Conservation (phyloP, 2,888 invertebrate genomes). For the Drosophila fungiperda region DNA sequence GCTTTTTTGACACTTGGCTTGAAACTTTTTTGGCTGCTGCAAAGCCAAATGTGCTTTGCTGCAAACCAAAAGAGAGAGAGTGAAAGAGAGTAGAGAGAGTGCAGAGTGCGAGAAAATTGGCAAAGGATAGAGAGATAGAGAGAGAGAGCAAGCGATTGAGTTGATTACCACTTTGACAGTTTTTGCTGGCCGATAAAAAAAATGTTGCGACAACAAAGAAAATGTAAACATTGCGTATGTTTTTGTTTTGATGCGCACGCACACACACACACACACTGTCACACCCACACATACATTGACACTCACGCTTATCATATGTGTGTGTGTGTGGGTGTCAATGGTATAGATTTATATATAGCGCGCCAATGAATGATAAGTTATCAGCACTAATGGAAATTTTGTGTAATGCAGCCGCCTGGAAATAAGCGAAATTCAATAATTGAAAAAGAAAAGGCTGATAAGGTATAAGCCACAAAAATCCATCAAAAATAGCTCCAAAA, state of each 20-base stretch:
- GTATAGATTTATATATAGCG: conserved; percentile 53
- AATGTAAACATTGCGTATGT: conserved; percentile 76
- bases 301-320: neutral
- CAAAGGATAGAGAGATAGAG: conserved; percentile 4
- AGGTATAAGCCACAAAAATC: conserved; percentile 7
- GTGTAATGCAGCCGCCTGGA: conserved; percentile 54
- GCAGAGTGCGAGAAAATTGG: conserved; percentile 9
- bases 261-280: conserved; percentile 25
- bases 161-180: conserved; percentile 72
- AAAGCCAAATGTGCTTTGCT: conserved; percentile 63
- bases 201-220: conserved; percentile 71
- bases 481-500: conserved; percentile 10
- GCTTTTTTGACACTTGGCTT: conserved; percentile 49
- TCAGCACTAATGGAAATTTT: conserved; percentile 58
- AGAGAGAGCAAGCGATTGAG: conserved; percentile 35
- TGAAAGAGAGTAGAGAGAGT: conserved; percentile 8
- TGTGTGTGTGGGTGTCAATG: conserved; percentile 26
- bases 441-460: conserved; percentile 23
- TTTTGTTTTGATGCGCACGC: conserved; percentile 71
- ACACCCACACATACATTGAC: neutral
- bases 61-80: conserved; percentile 44
- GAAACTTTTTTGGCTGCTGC: conserved; percentile 59
- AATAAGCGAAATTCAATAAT: conserved; percentile 65
- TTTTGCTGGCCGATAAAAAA: conserved; percentile 44
- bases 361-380: conserved; percentile 65